Conservation (phyloP, 2,888 invertebrate genomes). For the Hyalella azteca region DNA sequence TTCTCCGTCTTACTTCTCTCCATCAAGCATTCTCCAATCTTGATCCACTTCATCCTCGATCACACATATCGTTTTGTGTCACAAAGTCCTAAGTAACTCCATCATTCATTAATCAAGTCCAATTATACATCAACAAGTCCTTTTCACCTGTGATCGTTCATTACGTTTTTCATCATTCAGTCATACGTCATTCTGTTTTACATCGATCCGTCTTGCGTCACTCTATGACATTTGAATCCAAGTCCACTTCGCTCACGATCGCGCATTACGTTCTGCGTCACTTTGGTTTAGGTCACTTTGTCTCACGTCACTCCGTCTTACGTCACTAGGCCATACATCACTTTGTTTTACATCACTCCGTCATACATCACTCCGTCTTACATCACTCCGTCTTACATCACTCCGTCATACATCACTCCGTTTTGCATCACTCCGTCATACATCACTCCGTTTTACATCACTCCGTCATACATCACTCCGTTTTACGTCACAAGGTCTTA, state of each 20-base stretch:
- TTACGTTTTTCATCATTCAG: background rate
- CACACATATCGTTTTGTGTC: no score
- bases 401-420: background rate
- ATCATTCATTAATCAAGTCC: no score
- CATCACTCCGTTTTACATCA: background rate
- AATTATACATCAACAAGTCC: no score
- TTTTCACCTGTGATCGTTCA: no score
- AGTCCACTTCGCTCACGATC: no score
- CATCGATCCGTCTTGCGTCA: background rate
- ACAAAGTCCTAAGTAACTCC: no score
- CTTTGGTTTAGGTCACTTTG: background rate
- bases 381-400: background rate
- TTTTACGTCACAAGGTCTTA: background rate
- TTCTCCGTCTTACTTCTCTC: no score
- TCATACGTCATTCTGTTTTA: background rate
- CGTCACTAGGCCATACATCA: background rate
- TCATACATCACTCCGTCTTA: background rate
- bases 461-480: background rate
- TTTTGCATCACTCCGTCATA: background rate
- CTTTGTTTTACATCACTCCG: background rate
- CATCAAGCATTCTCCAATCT: no score
- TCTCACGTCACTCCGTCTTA: background rate
- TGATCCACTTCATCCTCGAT: no score
- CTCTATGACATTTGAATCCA: no score
- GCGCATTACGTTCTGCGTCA: background rate